Conservation (phyloP, 2,113 vertebrate genomes). For the Limanda limanda region DNA sequence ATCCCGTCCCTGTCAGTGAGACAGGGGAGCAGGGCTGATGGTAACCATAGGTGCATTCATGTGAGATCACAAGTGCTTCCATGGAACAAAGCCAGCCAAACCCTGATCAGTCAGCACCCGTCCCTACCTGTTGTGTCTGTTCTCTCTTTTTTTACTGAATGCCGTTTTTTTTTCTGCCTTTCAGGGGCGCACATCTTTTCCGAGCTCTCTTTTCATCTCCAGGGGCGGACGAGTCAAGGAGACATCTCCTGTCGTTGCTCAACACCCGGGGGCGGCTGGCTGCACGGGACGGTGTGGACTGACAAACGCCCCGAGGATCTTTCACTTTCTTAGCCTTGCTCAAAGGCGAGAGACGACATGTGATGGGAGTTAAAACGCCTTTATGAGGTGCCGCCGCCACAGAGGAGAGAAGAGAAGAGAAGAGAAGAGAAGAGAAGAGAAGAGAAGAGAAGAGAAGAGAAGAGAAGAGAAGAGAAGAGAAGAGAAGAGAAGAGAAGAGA, state of each 20-base stretch:
- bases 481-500: constrained; percentile 4
- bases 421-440: no score
- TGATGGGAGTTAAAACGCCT: constrained; percentile 73
- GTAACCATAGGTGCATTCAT: constrained; percentile 71
- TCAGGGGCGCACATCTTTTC: constrained; percentile 67
- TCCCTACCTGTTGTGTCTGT: constrained; percentile 73
- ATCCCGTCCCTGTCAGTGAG: constrained; percentile 52
- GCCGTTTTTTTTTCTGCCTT: constrained; percentile 41
- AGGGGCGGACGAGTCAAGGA: constrained; percentile 69
- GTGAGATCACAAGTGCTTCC: constrained; percentile 65
- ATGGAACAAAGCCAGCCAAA: constrained; percentile 70
- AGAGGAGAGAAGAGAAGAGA: constrained; percentile 4
- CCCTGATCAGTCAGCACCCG: constrained; percentile 70
- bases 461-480: constrained; percentile 5
- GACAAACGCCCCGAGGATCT: constrained; percentile 74
- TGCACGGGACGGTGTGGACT: constrained; percentile 59
- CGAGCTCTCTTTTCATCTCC: constrained; percentile 70
- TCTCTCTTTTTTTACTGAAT: constrained; percentile 49
- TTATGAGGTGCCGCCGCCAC: constrained; percentile 51
- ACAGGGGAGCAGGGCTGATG: constrained; percentile 40
- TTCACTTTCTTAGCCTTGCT: constrained; percentile 73
- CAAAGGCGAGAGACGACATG: constrained; percentile 63
- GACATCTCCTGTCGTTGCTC: constrained; percentile 75
- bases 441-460: constrained; percentile 6
- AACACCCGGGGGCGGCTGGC: constrained; percentile 61